phyloP scores from a whole-genome alignment of 2,113 vertebrate species.

The Saguinus midas region DNA sequence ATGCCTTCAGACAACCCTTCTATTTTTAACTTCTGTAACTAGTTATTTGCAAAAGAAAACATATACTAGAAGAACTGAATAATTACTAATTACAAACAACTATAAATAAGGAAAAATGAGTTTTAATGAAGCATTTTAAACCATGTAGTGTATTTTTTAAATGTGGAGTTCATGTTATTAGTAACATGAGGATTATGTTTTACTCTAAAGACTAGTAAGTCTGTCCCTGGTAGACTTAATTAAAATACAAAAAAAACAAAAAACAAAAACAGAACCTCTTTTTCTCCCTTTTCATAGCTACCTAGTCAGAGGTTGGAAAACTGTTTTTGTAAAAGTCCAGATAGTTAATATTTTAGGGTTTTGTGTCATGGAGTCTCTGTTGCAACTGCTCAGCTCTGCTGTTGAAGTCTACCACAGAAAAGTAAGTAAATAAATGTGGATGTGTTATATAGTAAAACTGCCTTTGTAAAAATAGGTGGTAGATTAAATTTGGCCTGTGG shows the following conservation, averaged over 20 bases:
- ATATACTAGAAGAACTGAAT: slow-evolving; percentile 58
- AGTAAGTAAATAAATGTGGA: background rate
- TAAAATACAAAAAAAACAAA: background rate
- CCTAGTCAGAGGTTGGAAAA: background rate
- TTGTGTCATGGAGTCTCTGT: background rate
- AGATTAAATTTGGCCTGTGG: background rate
- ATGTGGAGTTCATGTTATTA: background rate
- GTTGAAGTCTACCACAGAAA: background rate
- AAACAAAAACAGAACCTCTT: background rate
- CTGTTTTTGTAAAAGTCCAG: background rate
- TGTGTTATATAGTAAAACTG: background rate
- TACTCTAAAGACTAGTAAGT: background rate
- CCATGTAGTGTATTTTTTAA: slow-evolving; percentile 9
- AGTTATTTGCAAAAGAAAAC: slow-evolving; percentile 40
- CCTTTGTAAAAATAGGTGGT: background rate
- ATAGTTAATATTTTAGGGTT: slow-evolving; percentile 13
- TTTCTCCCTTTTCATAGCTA: background rate
- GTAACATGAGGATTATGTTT: slow-evolving; percentile 34
- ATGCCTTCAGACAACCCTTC: background rate
- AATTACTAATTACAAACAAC: slow-evolving; percentile 51
- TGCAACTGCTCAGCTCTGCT: background rate
- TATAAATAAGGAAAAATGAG: slow-evolving; percentile 45
- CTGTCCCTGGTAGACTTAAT: background rate
- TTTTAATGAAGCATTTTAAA: slow-evolving; percentile 46
- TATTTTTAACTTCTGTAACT: slow-evolving; percentile 45